Percentiles rank a stretch among this genome's conserved stretches.
Conservation (phyloP, 2,888 invertebrate species). For the Neuroscelio doddi region DNA sequence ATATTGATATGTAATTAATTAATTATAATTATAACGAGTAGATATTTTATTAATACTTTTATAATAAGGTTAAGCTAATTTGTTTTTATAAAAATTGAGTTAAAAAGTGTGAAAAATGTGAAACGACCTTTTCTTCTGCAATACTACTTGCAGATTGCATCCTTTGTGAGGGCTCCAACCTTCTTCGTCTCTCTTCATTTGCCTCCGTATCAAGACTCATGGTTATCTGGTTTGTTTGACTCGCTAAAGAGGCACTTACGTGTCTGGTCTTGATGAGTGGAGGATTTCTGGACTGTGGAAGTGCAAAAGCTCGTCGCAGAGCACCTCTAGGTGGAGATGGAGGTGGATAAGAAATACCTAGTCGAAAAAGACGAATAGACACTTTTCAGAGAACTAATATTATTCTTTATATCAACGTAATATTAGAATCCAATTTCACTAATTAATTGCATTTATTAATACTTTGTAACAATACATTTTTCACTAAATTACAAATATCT, state of each 20-base stretch:
- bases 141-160: conserved; percentile 66
- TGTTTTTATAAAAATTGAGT: conserved; percentile 9
- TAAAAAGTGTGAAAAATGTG: conserved; percentile 2
- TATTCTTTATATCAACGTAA: conserved; percentile 1
- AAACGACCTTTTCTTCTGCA: conserved; percentile 65
- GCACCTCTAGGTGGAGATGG: conserved; percentile 79
- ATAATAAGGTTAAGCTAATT: not conserved
- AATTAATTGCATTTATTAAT: conserved; percentile 6
- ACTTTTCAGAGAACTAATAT: conserved; percentile 18
- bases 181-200: conserved; percentile 66
- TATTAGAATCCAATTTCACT: conserved; percentile 34
- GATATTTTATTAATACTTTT: no score
- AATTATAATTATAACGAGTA: no score
- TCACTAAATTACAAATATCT: no score
- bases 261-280: conserved; percentile 87
- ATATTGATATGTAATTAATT: no score
- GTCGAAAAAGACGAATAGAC: conserved; percentile 18
- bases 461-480: not conserved
- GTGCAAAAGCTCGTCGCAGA: conserved; percentile 75
- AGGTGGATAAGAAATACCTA: conserved; percentile 87
- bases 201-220: conserved; percentile 65
- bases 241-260: conserved; percentile 75
- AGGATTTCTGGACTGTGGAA: conserved; percentile 82
- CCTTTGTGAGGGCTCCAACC: conserved; percentile 63
- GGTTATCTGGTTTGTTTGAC: conserved; percentile 57